phyloP scores from a whole-genome alignment of 2,113 vertebrate species.

The Arenaria interpres region DNA sequence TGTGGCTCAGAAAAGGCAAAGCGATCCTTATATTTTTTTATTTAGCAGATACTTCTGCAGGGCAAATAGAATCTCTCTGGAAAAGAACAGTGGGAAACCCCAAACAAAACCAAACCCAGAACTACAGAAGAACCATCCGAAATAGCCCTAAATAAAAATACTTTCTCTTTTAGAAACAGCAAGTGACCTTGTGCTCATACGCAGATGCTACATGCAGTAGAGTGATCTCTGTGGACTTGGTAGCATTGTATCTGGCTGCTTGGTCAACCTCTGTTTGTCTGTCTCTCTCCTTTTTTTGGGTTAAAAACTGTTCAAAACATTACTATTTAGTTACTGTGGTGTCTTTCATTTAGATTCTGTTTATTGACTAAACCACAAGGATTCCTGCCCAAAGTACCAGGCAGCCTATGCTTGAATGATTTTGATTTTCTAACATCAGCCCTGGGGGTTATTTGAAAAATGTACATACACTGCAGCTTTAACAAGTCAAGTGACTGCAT shows the following conservation, averaged over 20 bases:
- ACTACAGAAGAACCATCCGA: background rate
- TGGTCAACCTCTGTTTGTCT: conserved; percentile 9
- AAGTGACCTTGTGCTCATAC: conserved; percentile 28
- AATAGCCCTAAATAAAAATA: background rate
- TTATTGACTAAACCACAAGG: conserved; percentile 80
- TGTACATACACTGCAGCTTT: conserved; percentile 75
- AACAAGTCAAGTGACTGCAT: conserved; percentile 78
- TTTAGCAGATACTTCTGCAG: background rate
- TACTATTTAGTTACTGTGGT: conserved; percentile 76
- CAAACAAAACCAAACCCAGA: background rate
- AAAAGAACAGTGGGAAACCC: background rate
- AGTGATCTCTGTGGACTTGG: conserved; percentile 16
- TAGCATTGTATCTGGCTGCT: conserved; percentile 53
- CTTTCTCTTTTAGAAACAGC: background rate
- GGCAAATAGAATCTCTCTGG: background rate
- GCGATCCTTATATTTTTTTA: background rate
- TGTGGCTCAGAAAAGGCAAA: background rate
- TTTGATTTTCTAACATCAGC: conserved; percentile 81
- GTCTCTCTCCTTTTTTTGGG: conserved; percentile 13
- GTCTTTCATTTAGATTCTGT: conserved; percentile 80
- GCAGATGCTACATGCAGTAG: background rate
- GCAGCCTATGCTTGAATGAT: conserved; percentile 74
- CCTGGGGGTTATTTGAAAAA: conserved; percentile 81
- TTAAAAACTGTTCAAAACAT: conserved; percentile 75
- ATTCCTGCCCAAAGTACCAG: conserved; percentile 79